Evolutionary conservation across 1,140 invertebrate genomes (phyloP).

Genomic region (Drosophila repleta): DNA sequence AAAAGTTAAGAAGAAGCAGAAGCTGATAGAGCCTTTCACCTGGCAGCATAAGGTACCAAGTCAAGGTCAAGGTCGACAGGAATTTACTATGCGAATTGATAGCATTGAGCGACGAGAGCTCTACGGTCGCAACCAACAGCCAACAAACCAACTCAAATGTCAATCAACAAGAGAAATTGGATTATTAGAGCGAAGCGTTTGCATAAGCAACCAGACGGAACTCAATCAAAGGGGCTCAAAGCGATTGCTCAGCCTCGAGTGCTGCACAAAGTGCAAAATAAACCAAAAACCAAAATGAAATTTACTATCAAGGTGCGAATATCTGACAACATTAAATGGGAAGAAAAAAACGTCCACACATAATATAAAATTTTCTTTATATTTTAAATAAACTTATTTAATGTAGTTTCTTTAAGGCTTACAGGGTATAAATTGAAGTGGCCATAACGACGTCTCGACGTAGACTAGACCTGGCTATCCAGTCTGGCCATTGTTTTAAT

Average conservation of each 20-base stretch:
- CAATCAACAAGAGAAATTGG: conserved; percentile 57
- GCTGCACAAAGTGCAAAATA: background rate
- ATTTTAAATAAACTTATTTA: too few species aligned
- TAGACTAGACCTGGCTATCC: conserved; percentile 5
- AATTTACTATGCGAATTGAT: conserved; percentile 7
- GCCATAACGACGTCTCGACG: conserved; percentile 15
- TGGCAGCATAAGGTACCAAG: background rate
- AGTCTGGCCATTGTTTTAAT: conserved; percentile 37
- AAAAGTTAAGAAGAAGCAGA: too few species aligned
- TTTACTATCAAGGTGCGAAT: background rate
- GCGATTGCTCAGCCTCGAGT: conserved; percentile 16
- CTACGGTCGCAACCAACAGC: background rate
- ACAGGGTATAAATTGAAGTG: conserved; percentile 13
- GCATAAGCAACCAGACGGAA: conserved; percentile 32
- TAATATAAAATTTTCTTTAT: background rate
- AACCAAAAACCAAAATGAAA: background rate
- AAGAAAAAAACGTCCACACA: too few species aligned
- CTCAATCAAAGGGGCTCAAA: conserved; percentile 22
- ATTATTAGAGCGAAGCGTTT: conserved; percentile 52
- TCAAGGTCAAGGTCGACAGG: background rate
- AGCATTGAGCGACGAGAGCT: background rate
- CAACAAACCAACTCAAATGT: conserved; percentile 37
- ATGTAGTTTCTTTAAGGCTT: background rate
- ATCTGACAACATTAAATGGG: background rate
- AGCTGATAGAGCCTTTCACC: too few species aligned